Conservation (phyloP, 1,140 invertebrate genomes). For the Atopsyche davidsoni region DNA sequence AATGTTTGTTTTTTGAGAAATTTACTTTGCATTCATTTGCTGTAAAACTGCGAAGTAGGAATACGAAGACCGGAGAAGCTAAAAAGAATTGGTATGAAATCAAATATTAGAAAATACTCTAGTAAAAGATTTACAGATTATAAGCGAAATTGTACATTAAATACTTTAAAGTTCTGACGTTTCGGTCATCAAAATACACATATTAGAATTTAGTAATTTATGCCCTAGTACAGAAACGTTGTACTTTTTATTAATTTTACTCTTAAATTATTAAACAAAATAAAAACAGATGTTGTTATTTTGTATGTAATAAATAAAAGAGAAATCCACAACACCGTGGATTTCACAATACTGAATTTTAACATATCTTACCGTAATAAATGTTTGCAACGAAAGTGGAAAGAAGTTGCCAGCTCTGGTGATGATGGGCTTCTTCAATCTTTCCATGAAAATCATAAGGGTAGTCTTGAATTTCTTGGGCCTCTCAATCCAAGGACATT, state of each 20-base stretch:
- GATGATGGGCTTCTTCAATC: slow-evolving; percentile 29
- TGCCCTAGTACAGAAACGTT: no score
- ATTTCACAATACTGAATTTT: no score
- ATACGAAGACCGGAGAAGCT: slow-evolving; percentile 34
- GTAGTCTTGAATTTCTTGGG: slow-evolving; percentile 23
- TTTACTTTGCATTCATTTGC: slow-evolving; percentile 17
- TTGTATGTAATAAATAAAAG: no score
- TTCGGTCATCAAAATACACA: background rate
- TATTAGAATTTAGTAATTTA: background rate
- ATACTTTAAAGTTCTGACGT: no score
- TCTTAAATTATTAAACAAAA: slow-evolving; percentile 7
- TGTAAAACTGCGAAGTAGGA: slow-evolving; percentile 32
- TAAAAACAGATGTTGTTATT: no score
- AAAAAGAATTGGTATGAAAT: slow-evolving; percentile 12
- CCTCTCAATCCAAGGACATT: slow-evolving; percentile 26
- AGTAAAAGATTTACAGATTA: background rate
- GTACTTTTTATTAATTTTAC: no score
- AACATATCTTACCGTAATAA: slow-evolving; percentile 32
- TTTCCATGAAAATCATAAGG: slow-evolving; percentile 31
- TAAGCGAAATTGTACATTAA: no score
- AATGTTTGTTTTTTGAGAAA: no score
- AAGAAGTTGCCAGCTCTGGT: slow-evolving; percentile 32
- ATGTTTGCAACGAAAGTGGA: slow-evolving; percentile 30
- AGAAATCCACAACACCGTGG: no score
- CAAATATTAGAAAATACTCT: background rate